Evolutionary conservation across 2,888 invertebrate species (phyloP).

Genomic region (Agrilus cyanescens): DNA sequence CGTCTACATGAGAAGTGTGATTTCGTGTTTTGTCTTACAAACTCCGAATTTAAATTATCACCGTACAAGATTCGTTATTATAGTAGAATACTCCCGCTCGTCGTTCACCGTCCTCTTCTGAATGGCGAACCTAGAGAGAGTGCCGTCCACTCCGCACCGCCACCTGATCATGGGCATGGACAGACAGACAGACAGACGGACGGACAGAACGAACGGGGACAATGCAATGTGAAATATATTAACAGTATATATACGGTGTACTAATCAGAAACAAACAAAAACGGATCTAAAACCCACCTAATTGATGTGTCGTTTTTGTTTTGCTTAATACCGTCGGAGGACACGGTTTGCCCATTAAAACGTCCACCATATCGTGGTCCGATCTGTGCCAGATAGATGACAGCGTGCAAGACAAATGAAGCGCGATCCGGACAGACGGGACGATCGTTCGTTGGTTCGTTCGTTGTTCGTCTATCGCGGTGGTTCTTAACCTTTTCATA

Average conservation of each 20-base stretch:
- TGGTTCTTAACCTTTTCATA: too few relatives aligned
- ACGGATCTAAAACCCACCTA: slow-evolving; percentile 41
- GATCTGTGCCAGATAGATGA: slow-evolving; percentile 50
- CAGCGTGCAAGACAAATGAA: slow-evolving; percentile 42
- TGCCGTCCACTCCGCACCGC: too few relatives aligned
- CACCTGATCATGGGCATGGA: too few relatives aligned
- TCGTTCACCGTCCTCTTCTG: too few relatives aligned
- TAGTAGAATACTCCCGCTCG: too few relatives aligned
- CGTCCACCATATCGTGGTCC: slow-evolving; percentile 49
- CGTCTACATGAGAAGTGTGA: too few relatives aligned
- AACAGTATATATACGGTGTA: slow-evolving; percentile 18
- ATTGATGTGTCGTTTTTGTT: slow-evolving; percentile 59
- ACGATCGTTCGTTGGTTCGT: slow-evolving; percentile 1
- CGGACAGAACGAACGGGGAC: background rate
- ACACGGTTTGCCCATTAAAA: slow-evolving; percentile 62
- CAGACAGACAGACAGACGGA: too few relatives aligned
- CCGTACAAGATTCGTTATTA: too few relatives aligned
- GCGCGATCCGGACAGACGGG: slow-evolving; percentile 25
- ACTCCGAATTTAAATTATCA: too few relatives aligned
- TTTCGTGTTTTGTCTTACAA: too few relatives aligned
- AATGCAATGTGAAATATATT: slow-evolving; percentile 13
- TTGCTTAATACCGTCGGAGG: slow-evolving; percentile 49
- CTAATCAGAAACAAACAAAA: slow-evolving; percentile 16
- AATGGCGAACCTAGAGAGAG: too few relatives aligned
- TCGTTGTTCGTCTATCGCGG: background rate